A percentile compares a stretch with the other conserved stretches of the same genome.
phyloP scores from a whole-genome alignment of 2,113 vertebrate species.

The Grus americana region DNA sequence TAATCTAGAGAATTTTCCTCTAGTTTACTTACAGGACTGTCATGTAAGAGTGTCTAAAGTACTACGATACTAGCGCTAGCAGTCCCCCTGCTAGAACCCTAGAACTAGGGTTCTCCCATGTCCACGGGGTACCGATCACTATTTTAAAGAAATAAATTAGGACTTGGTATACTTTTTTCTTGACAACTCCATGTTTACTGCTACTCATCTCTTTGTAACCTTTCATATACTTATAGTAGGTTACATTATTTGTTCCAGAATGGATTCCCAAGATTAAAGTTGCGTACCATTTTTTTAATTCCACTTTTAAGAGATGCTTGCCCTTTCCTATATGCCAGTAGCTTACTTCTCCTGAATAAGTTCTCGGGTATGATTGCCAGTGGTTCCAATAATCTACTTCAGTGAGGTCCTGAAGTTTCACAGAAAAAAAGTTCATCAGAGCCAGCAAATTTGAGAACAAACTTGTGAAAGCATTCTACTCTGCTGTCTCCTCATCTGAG shows the following conservation, averaged over 20 bases:
- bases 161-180: not conserved
- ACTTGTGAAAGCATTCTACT: not conserved
- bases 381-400: not conserved
- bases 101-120: not conserved
- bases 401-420: not conserved
- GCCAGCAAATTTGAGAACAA: not conserved
- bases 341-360: not conserved
- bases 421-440: not conserved
- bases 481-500: not conserved
- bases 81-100: no score
- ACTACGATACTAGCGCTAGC: not conserved
- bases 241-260: not conserved
- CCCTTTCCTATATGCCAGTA: not conserved
- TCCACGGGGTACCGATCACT: not conserved
- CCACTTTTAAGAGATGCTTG: not conserved
- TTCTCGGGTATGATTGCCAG: not conserved
- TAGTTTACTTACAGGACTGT: not conserved
- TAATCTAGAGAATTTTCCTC: not conserved
- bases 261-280: not conserved
- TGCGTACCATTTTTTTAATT: not conserved
- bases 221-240: not conserved
- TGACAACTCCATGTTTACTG: not conserved
- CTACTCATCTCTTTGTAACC: not conserved
- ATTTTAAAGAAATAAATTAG: not conserved
- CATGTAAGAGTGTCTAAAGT: not conserved